Evolutionary conservation across 2,113 vertebrate species (phyloP).

Genomic region (Datnioides undecimradiatus): DNA sequence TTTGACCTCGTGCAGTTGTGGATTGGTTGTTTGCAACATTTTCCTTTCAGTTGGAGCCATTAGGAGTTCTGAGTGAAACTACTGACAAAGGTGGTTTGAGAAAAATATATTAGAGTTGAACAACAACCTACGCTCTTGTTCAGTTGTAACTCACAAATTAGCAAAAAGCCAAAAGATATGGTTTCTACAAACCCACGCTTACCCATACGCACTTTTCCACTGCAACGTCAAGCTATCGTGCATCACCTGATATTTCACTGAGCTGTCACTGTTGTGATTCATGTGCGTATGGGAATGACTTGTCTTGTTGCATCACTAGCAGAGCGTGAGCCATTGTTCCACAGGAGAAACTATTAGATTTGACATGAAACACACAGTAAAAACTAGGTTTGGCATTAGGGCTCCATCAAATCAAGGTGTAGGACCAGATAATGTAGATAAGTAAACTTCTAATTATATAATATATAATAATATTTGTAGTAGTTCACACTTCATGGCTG

Average conservation of each 20-base stretch:
- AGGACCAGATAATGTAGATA: background rate
- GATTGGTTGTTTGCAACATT: constrained; percentile 25
- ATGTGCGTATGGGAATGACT: constrained; percentile 43
- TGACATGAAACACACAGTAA: background rate
- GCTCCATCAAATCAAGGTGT: background rate
- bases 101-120: background rate
- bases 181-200: constrained; percentile 51
- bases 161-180: constrained; percentile 23
- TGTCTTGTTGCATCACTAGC: constrained; percentile 19
- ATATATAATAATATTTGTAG: constrained; percentile 6
- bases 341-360: background rate
- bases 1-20: constrained; percentile 29
- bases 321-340: constrained; percentile 1
- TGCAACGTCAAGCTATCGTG: constrained; percentile 38
- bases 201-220: constrained; percentile 59
- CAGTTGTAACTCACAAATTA: background rate
- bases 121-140: constrained; percentile 3
- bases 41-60: background rate
- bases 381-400: background rate
- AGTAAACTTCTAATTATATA: no score
- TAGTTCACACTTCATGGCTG: background rate
- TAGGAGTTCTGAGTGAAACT: background rate
- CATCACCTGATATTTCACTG: constrained; percentile 39
- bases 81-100: background rate
- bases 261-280: constrained; percentile 40